Conservation (phyloP, 2,113 vertebrate species). For the Albula goreensis region DNA sequence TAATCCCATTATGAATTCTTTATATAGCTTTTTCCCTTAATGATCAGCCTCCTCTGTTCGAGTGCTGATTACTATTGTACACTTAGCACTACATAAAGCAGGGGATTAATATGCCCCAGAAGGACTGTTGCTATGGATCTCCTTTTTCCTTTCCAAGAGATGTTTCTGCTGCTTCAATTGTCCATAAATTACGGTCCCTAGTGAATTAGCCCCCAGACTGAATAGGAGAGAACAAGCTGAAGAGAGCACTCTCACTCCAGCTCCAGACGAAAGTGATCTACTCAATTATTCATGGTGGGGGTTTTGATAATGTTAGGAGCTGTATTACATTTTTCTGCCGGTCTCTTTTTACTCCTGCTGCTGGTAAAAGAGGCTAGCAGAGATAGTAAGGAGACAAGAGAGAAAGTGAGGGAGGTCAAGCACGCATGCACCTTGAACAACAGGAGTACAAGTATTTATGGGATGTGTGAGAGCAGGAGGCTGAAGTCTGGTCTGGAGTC, state of each 20-base stretch:
- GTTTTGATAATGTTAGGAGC: conserved; percentile 70
- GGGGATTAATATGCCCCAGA: conserved; percentile 99
- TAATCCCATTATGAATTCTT: conserved; percentile 99
- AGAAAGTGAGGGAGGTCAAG: not conserved
- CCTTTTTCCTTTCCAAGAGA: conserved; percentile 92
- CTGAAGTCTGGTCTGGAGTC: not conserved
- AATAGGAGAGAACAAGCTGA: conserved; percentile 86
- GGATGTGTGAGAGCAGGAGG: conserved; percentile 82
- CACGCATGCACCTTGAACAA: conserved; percentile 71
- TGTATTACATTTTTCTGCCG: conserved; percentile 55
- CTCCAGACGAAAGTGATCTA: conserved; percentile 82
- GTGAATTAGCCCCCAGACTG: conserved; percentile 95
- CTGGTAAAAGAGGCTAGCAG: conserved; percentile 21
- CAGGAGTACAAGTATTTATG: conserved; percentile 75
- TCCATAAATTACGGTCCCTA: conserved; percentile 99
- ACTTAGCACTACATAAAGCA: conserved; percentile 99
- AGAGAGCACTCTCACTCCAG: conserved; percentile 75
- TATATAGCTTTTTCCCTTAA: conserved; percentile 99
- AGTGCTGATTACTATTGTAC: conserved; percentile 99
- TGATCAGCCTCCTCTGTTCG: conserved; percentile 99
- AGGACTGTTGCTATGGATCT: conserved; percentile 99
- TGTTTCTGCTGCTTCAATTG: conserved; percentile 99
- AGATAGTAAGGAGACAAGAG: not conserved
- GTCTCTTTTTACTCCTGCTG: conserved; percentile 29
- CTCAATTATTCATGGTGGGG: conserved; percentile 94